Evolutionary conservation across 2,888 invertebrate genomes (phyloP), one percentile per base, ranked within the genome.

Genomic region (Frankliniella fusca): DNA sequence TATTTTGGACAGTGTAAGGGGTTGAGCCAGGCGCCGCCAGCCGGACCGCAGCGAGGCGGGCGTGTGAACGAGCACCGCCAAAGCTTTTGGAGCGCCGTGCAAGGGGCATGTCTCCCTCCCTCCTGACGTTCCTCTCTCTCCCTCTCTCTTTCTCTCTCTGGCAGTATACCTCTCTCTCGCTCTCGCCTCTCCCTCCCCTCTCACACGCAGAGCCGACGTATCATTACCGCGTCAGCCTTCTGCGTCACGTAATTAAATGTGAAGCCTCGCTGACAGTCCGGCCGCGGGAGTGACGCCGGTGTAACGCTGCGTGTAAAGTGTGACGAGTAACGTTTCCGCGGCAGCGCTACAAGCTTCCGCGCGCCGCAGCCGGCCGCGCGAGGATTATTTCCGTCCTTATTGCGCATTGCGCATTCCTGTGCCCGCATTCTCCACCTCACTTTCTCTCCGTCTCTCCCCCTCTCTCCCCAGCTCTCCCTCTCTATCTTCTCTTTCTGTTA

Each of bases 181-280:
- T 61, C 61, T 54, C 18, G 0, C 15, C 20, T 18, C 61, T 11
- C 61, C 61, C 61, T 5, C 5, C 38, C 38, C 38, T 38, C 38
- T 38, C 38, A 38, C 38, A 38, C 61, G 61, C 61, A 18, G 61
- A 61, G n/a, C 61, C 18, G 61, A n/a, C 61, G 61, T 18, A 61
- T 61, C 18, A 61, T 61, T 61, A 61, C 61, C 18, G n/a, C 61
- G 61, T 61, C 61, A 61, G 61, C 61, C 61, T 61, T 61, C n/a
- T 61, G 0, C 61, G 38, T 38, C 38, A 7, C 11, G 61, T 61
- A 61, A 61, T 61, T 61, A 61, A 61, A 61, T 61, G 61, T 38
- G 38, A 38, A 38, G 38, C 38, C 38, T 38, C 38, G 38, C 38
- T 38, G 38, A 38, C 38, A 38, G 38, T 38, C 38, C 38, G 38